Percentiles rank a stretch among this genome's conserved stretches.
Evolutionary conservation across 1,140 invertebrate species (phyloP).

Genomic region (Conus ventricosus): DNA sequence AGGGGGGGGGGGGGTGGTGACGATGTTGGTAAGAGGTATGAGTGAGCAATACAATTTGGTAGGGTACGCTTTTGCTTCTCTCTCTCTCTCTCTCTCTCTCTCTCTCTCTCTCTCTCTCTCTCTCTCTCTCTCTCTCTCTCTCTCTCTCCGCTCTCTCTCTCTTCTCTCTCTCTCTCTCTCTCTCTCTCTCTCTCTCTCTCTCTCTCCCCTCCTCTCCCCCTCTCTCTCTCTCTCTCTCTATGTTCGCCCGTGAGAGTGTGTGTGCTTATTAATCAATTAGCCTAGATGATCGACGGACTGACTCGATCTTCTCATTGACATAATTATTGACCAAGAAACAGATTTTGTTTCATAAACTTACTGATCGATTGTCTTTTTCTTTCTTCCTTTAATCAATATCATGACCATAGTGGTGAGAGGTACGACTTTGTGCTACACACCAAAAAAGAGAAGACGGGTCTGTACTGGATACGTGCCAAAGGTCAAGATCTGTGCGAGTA

Average conservation of each 20-base stretch:
- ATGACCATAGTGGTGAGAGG: slow-evolving; percentile 23
- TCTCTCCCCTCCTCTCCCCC: not conserved
- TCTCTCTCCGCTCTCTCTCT: not conserved
- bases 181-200: not conserved
- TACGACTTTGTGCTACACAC: slow-evolving; percentile 27
- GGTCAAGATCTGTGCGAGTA: not conserved
- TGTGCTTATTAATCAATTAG: no score
- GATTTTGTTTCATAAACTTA: not conserved
- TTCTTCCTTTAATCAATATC: not conserved
- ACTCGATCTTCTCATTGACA: not conserved
- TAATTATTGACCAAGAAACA: not conserved
- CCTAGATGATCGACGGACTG: no score
- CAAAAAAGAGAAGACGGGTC: not conserved
- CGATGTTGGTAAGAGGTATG: no score
- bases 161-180: not conserved
- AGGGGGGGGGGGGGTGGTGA: no score
- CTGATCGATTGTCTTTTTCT: not conserved
- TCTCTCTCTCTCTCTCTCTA: no score
- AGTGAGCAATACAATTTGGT: no score
- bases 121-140: not conserved
- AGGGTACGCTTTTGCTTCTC: not conserved
- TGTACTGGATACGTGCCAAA: slow-evolving; percentile 8
- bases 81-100: not conserved
- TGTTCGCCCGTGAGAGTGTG: no score
- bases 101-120: not conserved